Evolutionary conservation across 1,140 invertebrate genomes (phyloP).

Genomic region (Sitophilus oryzae): DNA sequence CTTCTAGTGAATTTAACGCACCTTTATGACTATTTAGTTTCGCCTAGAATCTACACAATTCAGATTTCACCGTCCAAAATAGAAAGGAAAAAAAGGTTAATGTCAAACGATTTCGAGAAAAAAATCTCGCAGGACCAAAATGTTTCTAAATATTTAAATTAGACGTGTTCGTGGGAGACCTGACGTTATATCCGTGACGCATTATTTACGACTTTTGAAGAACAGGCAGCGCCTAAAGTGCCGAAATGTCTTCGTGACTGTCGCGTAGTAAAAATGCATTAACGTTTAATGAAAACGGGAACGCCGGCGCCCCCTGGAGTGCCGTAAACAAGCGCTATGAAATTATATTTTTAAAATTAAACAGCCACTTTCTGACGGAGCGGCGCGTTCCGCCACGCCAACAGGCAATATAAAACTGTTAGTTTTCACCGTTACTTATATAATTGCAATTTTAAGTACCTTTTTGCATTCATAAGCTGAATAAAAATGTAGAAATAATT

Average conservation of each 20-base stretch:
- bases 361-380: background rate
- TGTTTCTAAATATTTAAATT: slow-evolving; percentile 19
- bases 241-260: slow-evolving; percentile 4
- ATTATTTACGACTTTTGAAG: slow-evolving; percentile 12
- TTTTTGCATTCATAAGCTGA: no score
- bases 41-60: no score
- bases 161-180: slow-evolving; percentile 7
- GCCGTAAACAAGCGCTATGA: background rate
- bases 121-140: no score
- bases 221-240: background rate
- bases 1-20: no score
- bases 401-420: background rate
- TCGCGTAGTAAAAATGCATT: slow-evolving; percentile 27
- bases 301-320: background rate
- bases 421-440: background rate
- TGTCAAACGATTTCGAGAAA: no score
- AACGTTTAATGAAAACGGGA: slow-evolving; percentile 26
- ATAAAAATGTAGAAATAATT: no score
- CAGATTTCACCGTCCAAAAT: no score
- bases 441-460: background rate
- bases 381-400: background rate
- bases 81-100: no score
- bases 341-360: background rate
- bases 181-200: slow-evolving; percentile 9
- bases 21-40: no score